phyloP scores from a whole-genome alignment of 2,888 invertebrate species.

The Eremobia ochroleuca region DNA sequence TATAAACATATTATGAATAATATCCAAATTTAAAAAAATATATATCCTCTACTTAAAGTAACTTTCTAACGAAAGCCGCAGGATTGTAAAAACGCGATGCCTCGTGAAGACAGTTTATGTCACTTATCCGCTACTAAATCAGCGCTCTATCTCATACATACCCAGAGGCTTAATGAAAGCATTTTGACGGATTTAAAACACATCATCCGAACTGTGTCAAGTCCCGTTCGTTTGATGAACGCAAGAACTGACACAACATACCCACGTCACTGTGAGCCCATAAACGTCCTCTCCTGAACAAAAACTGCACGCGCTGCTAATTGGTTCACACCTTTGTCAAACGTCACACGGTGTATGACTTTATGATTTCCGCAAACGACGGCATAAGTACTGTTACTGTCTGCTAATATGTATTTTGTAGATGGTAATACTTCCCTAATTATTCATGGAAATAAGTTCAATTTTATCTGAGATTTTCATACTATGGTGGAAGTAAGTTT shows the following conservation, averaged over 20 bases:
- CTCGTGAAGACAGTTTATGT: neutral
- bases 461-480: slow-evolving; percentile 3
- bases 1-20: neutral
- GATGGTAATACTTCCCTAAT: slow-evolving; percentile 3
- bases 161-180: neutral
- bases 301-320: slow-evolving; percentile 53
- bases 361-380: slow-evolving; percentile 52
- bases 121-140: neutral
- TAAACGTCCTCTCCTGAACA: slow-evolving; percentile 36
- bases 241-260: slow-evolving; percentile 11
- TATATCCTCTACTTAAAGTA: neutral
- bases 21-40: neutral
- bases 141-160: slow-evolving; percentile 2
- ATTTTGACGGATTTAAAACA: slow-evolving; percentile 27
- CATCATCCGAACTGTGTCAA: slow-evolving; percentile 31
- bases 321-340: slow-evolving; percentile 67
- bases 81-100: neutral
- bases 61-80: neutral
- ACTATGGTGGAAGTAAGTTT: neutral
- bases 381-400: slow-evolving; percentile 32
- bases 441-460: neutral
- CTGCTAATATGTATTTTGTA: slow-evolving; percentile 1
- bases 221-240: slow-evolving; percentile 54
- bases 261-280: neutral
- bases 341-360: slow-evolving; percentile 34